Conservation (phyloP, 2,113 vertebrate genomes). For the Anas platyrhynchos region DNA sequence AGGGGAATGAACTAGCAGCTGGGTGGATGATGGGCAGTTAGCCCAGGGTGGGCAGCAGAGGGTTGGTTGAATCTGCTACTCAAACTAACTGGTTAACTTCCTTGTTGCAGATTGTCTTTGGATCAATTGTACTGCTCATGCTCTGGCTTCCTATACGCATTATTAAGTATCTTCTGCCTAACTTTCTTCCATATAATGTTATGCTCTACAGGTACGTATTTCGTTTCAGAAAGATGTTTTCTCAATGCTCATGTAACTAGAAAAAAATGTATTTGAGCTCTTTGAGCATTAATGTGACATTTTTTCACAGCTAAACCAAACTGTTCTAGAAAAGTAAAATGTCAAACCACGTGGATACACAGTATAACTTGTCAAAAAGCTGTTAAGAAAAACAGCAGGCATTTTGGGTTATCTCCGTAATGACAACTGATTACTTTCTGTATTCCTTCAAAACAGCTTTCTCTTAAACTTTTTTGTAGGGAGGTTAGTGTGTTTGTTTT, state of each 20-base stretch:
- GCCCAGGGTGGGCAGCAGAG: neutral
- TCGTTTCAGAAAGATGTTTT: neutral
- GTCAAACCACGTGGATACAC: fast-evolving
- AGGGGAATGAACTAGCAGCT: fast-evolving
- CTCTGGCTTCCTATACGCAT: slow-evolving; percentile 96
- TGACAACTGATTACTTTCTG: neutral
- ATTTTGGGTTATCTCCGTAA: neutral
- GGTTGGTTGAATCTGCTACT: neutral
- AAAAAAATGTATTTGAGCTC: neutral
- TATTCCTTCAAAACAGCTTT: neutral
- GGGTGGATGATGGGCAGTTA: neutral
- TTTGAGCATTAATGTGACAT: neutral
- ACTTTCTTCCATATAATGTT: slow-evolving; percentile 96
- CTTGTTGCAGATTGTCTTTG: slow-evolving; percentile 90
- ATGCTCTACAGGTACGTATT: slow-evolving; percentile 94
- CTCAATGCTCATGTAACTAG: neutral
- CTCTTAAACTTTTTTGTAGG: neutral
- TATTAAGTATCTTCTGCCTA: slow-evolving; percentile 89
- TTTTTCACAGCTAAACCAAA: neutral
- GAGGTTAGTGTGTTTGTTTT: neutral
- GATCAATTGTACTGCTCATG: slow-evolving; percentile 97
- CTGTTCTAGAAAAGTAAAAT: neutral
- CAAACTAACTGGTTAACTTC: neutral
- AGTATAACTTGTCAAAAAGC: neutral
- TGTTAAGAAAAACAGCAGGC: neutral